phyloP scores from a whole-genome alignment of 2,888 invertebrate genomes.

The Leucania comma region DNA sequence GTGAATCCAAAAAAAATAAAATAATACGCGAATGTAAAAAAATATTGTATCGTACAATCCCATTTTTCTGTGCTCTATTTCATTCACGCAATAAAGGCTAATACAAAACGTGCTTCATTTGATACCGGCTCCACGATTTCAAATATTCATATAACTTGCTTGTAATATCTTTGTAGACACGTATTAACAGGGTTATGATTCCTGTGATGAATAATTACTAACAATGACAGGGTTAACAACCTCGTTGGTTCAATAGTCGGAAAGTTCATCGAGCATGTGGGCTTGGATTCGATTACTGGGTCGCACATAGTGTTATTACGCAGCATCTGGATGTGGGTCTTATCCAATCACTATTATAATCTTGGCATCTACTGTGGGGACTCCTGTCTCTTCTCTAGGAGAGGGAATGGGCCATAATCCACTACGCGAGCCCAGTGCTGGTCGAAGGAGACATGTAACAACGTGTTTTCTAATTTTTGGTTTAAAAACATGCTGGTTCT shows the following conservation, averaged over 20 bases:
- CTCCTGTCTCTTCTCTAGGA: no score
- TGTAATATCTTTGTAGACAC: slow-evolving; percentile 22
- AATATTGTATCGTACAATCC: slow-evolving; percentile 20
- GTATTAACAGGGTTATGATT: slow-evolving; percentile 14
- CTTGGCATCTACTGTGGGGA: no score
- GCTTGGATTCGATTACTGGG: neutral
- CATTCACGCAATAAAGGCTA: slow-evolving; percentile 50
- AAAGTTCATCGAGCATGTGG: neutral
- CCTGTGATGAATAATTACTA: no score
- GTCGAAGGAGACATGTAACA: no score
- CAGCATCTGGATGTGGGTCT: no score
- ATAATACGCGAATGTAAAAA: slow-evolving; percentile 2
- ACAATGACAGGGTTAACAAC: no score
- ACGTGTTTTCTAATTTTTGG: no score
- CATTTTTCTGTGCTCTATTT: slow-evolving; percentile 49
- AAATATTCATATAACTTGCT: slow-evolving; percentile 50
- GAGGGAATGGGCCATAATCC: no score
- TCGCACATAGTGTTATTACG: neutral
- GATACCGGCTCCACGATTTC: slow-evolving; percentile 25
- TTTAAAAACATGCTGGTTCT: no score
- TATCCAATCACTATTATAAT: no score
- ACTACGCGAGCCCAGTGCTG: no score
- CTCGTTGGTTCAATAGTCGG: neutral
- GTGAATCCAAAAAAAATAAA: neutral
- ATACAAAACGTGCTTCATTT: slow-evolving; percentile 67